phyloP scores from a whole-genome alignment of 2,888 invertebrate species.

The Ctena decussata region DNA sequence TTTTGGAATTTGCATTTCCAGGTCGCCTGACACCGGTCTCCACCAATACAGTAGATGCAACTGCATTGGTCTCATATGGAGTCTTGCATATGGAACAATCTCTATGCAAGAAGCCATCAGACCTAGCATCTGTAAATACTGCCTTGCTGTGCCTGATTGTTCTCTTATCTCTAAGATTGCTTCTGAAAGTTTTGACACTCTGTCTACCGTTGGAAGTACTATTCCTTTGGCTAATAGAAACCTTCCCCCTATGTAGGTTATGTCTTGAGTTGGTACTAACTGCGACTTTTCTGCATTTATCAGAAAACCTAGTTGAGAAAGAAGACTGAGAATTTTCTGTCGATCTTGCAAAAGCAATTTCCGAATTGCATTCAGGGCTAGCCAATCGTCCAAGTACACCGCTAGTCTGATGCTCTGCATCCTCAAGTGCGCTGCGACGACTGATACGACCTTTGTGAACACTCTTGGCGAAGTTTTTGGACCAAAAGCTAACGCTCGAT shows the following conservation, averaged over 20 bases:
- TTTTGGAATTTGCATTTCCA: constrained; percentile 19
- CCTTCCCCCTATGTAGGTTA: constrained; percentile 40
- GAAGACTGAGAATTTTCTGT: constrained; percentile 22
- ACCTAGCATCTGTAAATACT: constrained; percentile 36
- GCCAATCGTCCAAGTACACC: constrained; percentile 61
- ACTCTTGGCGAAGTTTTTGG: constrained; percentile 30
- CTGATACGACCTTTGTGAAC: constrained; percentile 50
- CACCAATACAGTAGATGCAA: constrained; percentile 17
- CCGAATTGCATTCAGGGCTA: constrained; percentile 26
- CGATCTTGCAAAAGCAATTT: constrained; percentile 28
- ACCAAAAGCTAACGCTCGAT: constrained; percentile 27
- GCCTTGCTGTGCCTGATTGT: background rate
- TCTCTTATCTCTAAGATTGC: background rate
- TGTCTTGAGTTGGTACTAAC: constrained; percentile 30
- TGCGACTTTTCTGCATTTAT: constrained; percentile 51
- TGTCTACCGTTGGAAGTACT: constrained; percentile 41
- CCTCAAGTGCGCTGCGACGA: constrained; percentile 39
- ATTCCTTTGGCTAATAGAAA: constrained; percentile 34
- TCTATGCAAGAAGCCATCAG: constrained; percentile 39
- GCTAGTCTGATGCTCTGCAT: constrained; percentile 35
- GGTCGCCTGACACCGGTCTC: constrained; percentile 17
- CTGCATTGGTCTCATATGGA: no score
- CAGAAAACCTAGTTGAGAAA: constrained; percentile 49
- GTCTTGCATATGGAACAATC: constrained; percentile 8
- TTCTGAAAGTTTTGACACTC: constrained; percentile 13